Base-by-base conservation (phyloP, 1,140 invertebrate genomes). In the Onthophagus taurus region DNA sequence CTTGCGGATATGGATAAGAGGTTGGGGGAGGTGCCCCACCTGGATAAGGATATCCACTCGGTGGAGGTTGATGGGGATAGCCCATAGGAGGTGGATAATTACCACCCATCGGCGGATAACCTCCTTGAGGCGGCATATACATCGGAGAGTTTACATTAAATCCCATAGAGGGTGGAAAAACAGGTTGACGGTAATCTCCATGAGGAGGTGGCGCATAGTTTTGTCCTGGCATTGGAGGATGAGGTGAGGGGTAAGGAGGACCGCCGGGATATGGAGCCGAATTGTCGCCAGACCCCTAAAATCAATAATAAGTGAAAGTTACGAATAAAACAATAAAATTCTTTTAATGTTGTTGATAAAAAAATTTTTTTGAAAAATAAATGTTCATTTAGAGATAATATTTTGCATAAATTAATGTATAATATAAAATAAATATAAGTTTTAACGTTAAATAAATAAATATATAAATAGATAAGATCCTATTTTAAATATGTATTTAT, bases 101-200 rank as follows among this genome's bases (percentile, higher is more conserved):
- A 31, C 17, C 13, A 9, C 31, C 31, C n/a, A n/a, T n/a, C n/a
- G 50, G 47, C 2, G 53, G 50, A 38, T 38, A 38, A 13, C 36
- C 36, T 8, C 50, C 53, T 12, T 55, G 57, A 47, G 59, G 57
- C 3, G 61, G 60, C 61, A 64, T 64, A 33, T 56, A 56, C 54
- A 64, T 61, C 2, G 61, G 61, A 1, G 57, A 42, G 26, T 52
- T 51, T 12, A 51, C 37, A 23, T 36, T 48, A 35, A 50, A 60
- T 11, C 60, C 61, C 13, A 61, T 44, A 45, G 53, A 53, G 21
- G 60, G 59, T 4, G 61, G 58, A 33, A 57, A 60, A 7, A 62
- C 49, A 37, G 44, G 4, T 48, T 54, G 38, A 51, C 50, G 16
- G 46, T 37, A 13, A 43, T 8, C 16, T 16, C 16, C n/a, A 17